Percentiles rank a stretch among this genome's conserved stretches.
phyloP scores from a whole-genome alignment of 1,140 invertebrate genomes.

The Metaphire vulgaris region DNA sequence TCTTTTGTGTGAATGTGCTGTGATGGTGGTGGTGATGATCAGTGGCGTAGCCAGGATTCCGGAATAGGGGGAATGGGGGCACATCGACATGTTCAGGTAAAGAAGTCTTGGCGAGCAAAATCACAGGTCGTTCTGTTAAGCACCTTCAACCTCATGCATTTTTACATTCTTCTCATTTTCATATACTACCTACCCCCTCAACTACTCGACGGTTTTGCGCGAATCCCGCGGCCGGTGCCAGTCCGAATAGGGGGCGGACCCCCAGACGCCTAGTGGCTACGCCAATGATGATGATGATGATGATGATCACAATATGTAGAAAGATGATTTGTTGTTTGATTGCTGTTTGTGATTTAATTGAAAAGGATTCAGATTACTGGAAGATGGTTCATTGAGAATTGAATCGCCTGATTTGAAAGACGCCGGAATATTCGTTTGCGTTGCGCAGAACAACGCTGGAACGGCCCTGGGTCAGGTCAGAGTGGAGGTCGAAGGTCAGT shows the following conservation, averaged over 20 bases:
- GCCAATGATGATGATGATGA: neutral
- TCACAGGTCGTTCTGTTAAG: too few relatives aligned
- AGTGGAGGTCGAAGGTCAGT: slow-evolving; percentile 42
- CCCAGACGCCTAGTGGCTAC: neutral
- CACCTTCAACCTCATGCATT: too few relatives aligned
- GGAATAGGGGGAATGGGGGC: too few relatives aligned
- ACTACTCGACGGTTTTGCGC: neutral
- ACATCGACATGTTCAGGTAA: too few relatives aligned
- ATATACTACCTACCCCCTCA: too few relatives aligned
- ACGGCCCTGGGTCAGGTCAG: slow-evolving; percentile 41
- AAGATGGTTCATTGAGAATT: slow-evolving; percentile 42
- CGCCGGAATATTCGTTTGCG: slow-evolving; percentile 46
- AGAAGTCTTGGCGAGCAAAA: too few relatives aligned
- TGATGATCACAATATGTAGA: neutral
- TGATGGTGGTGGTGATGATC: too few relatives aligned
- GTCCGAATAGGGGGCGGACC: neutral
- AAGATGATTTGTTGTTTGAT: slow-evolving; percentile 6
- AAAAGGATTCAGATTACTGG: slow-evolving; percentile 36
- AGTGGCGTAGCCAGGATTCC: too few relatives aligned
- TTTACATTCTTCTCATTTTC: too few relatives aligned
- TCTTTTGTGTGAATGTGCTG: too few relatives aligned
- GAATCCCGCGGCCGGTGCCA: neutral
- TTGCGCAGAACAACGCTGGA: slow-evolving; percentile 49
- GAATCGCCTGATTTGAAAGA: slow-evolving; percentile 33
- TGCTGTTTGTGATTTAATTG: too few relatives aligned